These are phyloP conservation scores for Microplitis manilae DNA, from an alignment of 2,888 invertebrate species.

Conservation along the genomic window DNA sequence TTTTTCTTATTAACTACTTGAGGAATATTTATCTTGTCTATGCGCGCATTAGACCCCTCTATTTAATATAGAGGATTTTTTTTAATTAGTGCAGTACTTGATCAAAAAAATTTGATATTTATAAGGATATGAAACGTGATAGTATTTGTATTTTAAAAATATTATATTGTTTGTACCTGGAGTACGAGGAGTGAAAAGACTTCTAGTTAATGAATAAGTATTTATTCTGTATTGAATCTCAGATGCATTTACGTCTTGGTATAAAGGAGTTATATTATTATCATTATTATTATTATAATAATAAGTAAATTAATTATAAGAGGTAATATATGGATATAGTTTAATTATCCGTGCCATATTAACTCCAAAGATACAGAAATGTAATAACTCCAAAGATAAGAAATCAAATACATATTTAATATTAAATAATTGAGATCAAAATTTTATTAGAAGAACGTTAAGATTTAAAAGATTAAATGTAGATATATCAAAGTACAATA, in stretches of 20 bases:
- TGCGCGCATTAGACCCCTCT: too few species aligned
- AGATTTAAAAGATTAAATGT: not conserved
- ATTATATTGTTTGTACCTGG: not conserved
- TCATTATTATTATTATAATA: not conserved
- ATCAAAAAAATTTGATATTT: not conserved
- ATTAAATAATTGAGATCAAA: not conserved
- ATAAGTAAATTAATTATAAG: not conserved
- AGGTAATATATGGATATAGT: not conserved
- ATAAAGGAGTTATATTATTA: not conserved
- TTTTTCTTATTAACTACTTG: not conserved
- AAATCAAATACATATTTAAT: not conserved
- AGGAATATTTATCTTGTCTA: too few species aligned
- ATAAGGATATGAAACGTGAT: not conserved
- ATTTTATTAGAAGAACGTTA: not conserved
- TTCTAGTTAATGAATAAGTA: not conserved
- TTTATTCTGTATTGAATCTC: not conserved
- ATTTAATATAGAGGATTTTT: too few species aligned
- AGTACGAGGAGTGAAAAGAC: not conserved
- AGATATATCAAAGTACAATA: not conserved
- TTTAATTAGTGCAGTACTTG: not conserved
- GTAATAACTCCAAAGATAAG: not conserved
- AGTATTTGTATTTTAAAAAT: not conserved
- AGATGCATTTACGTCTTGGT: not conserved
- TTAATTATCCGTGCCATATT: not conserved
- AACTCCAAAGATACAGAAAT: not conserved